These are phyloP conservation scores for Apis laboriosa DNA, from an alignment of 1,140 invertebrate species.

Conservation along the genomic window DNA sequence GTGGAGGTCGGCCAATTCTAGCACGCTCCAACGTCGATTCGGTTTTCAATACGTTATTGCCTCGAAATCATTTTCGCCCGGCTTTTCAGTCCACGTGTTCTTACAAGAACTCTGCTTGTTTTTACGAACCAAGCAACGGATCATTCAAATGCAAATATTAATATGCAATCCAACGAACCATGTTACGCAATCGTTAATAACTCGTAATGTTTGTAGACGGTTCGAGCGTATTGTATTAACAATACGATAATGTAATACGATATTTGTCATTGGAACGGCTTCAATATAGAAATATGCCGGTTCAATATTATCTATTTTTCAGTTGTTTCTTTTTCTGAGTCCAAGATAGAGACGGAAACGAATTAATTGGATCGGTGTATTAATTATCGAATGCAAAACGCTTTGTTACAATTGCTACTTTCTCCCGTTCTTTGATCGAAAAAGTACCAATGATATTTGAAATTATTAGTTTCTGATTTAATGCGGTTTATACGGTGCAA, in stretches of 20 bases:
- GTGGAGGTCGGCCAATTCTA: constrained; percentile 25
- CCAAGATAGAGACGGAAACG: not conserved
- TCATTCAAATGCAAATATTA: constrained; percentile 32
- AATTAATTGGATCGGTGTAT: constrained; percentile 2
- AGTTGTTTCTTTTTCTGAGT: not conserved
- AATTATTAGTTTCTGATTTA: not conserved
- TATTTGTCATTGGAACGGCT: not conserved
- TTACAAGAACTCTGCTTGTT: not conserved
- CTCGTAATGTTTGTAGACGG: constrained; percentile 29
- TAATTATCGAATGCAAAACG: constrained; percentile 2
- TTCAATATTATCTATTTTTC: constrained; percentile 19
- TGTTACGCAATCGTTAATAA: constrained; percentile 30
- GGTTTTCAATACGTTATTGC: not conserved
- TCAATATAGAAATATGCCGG: not conserved
- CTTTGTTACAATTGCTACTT: not conserved
- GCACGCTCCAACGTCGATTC: not conserved
- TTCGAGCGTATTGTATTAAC: not conserved
- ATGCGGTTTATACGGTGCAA: not conserved
- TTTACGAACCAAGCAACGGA: not conserved
- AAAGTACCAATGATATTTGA: not conserved
- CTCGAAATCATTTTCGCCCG: not conserved
- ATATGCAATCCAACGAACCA: not conserved
- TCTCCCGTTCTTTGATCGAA: not conserved
- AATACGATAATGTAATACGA: constrained; percentile 7
- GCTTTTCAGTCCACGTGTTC: constrained; percentile 3